Base-by-base conservation (phyloP, 2,797 vertebrate species). In the Schizopygopsis malacanthus region DNA sequence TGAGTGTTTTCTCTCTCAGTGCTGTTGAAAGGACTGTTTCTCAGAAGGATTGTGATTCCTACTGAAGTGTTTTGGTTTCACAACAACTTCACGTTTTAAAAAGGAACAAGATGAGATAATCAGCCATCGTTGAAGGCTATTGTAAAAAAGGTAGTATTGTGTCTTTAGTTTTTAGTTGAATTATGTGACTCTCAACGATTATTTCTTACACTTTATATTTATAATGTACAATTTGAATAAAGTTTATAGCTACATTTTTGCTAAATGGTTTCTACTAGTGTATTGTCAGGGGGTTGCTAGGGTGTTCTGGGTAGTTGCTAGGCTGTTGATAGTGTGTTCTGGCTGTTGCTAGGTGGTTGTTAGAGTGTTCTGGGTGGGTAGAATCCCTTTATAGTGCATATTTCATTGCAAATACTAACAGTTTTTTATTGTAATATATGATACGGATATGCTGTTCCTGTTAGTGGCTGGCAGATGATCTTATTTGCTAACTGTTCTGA, bases 41-140 rank as follows among this genome's bases (percentile, higher is more conserved):
- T 73, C 20, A 56, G 54, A 73, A 73, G n/a, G 33, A 59, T 54
- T n/a, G 20, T 41, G 75, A 39, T 77, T 56, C 52, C 33, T 39
- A 15, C 25, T 78, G 41, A n/a, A n/a, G 75, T 59, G 11, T 54
- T 69, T 50, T 39, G 15, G 20, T 82, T 82, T 82, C 52, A 18
- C 10, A 75, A 47, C 54, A 47, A 72, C 16, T 45, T 61, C 18
- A 61, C 25, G 4, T 45, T 73, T 72, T n/a, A 71, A 22, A 25
- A 70, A 70, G 25, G 47, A 4, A 39, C 33, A 39, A 54, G 12
- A 56, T 4, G 1, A 39, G 33, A 39, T n/a, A 54, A 52, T 54
- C 45, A 33, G 25, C 25, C 8, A 18, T 20, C 16, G 1, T 3
- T 47, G 25, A 73, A 71, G 39, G 5, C 13, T 71, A n/a, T 71